Conservation (phyloP, 92 coral and sea anemone species). For the Nematostella vectensis region DNA sequence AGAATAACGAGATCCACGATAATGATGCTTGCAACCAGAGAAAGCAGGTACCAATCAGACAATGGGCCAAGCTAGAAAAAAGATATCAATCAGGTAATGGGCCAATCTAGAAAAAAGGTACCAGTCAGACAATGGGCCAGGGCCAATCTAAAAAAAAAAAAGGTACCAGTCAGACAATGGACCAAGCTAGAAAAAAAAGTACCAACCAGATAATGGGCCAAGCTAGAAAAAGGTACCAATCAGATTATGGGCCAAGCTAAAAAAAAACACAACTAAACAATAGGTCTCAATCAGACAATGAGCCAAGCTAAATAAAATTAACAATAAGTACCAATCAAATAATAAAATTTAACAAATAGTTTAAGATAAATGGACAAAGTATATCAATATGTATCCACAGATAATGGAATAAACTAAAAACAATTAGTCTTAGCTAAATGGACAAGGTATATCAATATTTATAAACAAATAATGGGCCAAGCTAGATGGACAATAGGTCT, state of each 20-base stretch:
- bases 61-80: conserved; percentile 61
- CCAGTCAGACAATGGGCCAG: background rate
- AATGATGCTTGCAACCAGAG: conserved; percentile 61
- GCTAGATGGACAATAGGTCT: too few relatives aligned
- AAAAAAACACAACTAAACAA: conserved; percentile 23
- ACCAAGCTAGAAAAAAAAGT: conserved; percentile 43
- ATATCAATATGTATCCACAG: too few relatives aligned
- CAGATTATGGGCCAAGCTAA: background rate
- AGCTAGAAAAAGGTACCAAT: background rate
- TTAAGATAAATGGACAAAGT: too few relatives aligned
- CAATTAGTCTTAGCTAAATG: too few relatives aligned
- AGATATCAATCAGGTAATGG: too few relatives aligned
- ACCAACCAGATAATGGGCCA: too few relatives aligned
- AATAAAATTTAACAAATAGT: too few relatives aligned
- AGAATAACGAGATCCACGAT: conserved; percentile 57
- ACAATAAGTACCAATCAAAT: too few relatives aligned
- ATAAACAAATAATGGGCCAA: too few relatives aligned
- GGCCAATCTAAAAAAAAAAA: conserved; percentile 25
- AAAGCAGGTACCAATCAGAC: conserved; percentile 67
- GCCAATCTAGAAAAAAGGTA: background rate
- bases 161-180: conserved; percentile 77
- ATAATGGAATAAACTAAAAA: too few relatives aligned
- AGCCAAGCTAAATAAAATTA: background rate
- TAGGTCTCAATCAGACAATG: too few relatives aligned
- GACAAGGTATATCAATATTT: too few relatives aligned